Base-by-base conservation (phyloP, 2,113 vertebrate species). In the Stigmatopora nigra region DNA sequence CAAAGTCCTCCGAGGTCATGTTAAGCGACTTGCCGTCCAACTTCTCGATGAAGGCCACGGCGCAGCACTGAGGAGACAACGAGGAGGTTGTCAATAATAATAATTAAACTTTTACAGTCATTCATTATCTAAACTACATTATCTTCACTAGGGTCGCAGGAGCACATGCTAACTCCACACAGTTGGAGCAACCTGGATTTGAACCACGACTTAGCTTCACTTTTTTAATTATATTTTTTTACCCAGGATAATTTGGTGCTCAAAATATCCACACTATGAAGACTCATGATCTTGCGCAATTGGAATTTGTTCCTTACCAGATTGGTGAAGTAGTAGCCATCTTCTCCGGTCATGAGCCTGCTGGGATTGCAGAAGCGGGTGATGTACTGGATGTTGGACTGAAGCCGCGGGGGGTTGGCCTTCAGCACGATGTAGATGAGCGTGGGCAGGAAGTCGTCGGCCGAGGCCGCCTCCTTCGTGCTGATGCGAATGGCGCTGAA, bases 341-440 rank as follows among this genome's bases (percentile, higher is more conserved):
- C 97, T 80, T 99, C 96, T 2, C 96, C 96, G 0, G 92, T 94
- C 96, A 98, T 98, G 10, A 99, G 81, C 19, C 94, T 88, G 88
- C 93, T 94, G 20, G 96, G 97, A 69, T 95, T 96, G 83, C 93
- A 95, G 90, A 94, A 99, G 75, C 95, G 94, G 1, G 94, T 99
- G 83, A 99, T 93, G 62, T 98, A 98, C 89, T 99, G 95, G 84
- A 99, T 96, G 84, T 99, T 99, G 77, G 97, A 99, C 86, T 99
- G 97, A 72, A 99, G 90, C 3, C 96, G 91, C 0, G 95, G 96
- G 0, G 95, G 96, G 79, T 99, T 98, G 60, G 95, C 95, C 87
- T 94, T 98, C 64, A 99, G 67, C 22, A 99, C 93, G 0, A 98
- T 95, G 80, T 94, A 98, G 76, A 99, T 98, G 52, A 99, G 94